phyloP scores from a whole-genome alignment of 1,140 invertebrate genomes.

The Archivesica marissinica region DNA sequence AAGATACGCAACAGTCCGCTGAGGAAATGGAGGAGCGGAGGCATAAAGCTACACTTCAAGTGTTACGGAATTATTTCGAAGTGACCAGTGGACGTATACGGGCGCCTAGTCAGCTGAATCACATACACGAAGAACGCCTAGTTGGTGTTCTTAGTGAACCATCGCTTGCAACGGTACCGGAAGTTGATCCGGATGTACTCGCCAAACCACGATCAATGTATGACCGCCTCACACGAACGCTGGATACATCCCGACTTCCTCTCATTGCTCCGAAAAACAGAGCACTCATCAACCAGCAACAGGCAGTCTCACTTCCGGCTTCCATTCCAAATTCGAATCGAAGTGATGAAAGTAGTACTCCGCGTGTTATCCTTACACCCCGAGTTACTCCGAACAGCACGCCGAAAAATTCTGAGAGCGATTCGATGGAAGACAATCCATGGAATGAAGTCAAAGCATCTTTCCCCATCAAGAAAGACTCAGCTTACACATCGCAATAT shows the following conservation, averaged over 20 bases:
- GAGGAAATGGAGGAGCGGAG: slow-evolving; percentile 52
- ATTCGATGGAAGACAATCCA: slow-evolving; percentile 18
- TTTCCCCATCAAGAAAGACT: slow-evolving; percentile 21
- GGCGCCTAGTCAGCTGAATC: slow-evolving; percentile 23
- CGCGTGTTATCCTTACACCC: slow-evolving; percentile 6
- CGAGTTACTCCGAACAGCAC: slow-evolving; percentile 31
- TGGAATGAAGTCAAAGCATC: slow-evolving; percentile 21
- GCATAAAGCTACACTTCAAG: slow-evolving; percentile 54
- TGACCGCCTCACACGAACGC: slow-evolving; percentile 44
- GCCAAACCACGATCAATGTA: slow-evolving; percentile 56
- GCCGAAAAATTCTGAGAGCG: slow-evolving; percentile 25
- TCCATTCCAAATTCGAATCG: slow-evolving; percentile 49
- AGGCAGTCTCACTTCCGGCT: slow-evolving; percentile 18
- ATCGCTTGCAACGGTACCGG: slow-evolving; percentile 55
- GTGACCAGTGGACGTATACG: slow-evolving; percentile 43
- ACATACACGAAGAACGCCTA: slow-evolving; percentile 53
- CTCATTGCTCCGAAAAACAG: slow-evolving; percentile 6
- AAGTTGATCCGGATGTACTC: slow-evolving; percentile 55
- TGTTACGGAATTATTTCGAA: slow-evolving; percentile 60
- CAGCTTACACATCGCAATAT: background rate
- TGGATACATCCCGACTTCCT: slow-evolving; percentile 44
- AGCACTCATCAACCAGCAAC: slow-evolving; percentile 8
- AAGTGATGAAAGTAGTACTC: slow-evolving; percentile 52
- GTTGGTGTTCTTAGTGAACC: slow-evolving; percentile 57
- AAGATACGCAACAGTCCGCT: slow-evolving; percentile 50